Percentiles rank a stretch among this genome's conserved stretches.
Conservation (phyloP, 2,888 invertebrate genomes). For the Ectropis crepuscularia region DNA sequence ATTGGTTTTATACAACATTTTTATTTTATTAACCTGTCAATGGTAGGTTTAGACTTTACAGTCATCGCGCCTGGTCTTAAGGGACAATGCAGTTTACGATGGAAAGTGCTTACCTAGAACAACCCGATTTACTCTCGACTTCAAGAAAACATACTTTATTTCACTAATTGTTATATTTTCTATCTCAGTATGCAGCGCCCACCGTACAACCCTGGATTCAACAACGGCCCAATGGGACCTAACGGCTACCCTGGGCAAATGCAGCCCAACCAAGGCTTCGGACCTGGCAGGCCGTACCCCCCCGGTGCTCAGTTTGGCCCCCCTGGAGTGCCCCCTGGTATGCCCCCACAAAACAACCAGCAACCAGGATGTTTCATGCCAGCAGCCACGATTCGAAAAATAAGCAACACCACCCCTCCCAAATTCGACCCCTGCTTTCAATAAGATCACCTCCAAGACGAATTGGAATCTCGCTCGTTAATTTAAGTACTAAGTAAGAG, state of each 20-base stretch:
- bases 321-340: slow-evolving; percentile 48
- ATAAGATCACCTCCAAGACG: slow-evolving; percentile 4
- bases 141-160: neutral
- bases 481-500: slow-evolving; percentile 15
- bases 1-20: no score
- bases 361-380: slow-evolving; percentile 62
- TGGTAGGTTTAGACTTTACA: no score
- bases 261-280: slow-evolving; percentile 39
- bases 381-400: slow-evolving; percentile 59
- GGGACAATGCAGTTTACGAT: neutral
- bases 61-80: no score
- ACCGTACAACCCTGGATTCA: slow-evolving; percentile 53
- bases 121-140: neutral
- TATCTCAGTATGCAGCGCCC: slow-evolving; percentile 70
- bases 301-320: slow-evolving; percentile 39
- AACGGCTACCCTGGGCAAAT: slow-evolving; percentile 35
- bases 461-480: slow-evolving; percentile 26
- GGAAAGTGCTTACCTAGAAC: no score
- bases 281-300: slow-evolving; percentile 29
- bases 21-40: no score
- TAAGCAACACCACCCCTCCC: slow-evolving; percentile 58
- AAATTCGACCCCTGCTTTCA: slow-evolving; percentile 42
- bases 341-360: slow-evolving; percentile 42
- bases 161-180: slow-evolving; percentile 21
- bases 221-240: slow-evolving; percentile 40